A percentile compares a stretch with the other conserved stretches of the same genome.
Evolutionary conservation across 2,113 vertebrate species (phyloP).

Genomic region (Thermophis baileyi): DNA sequence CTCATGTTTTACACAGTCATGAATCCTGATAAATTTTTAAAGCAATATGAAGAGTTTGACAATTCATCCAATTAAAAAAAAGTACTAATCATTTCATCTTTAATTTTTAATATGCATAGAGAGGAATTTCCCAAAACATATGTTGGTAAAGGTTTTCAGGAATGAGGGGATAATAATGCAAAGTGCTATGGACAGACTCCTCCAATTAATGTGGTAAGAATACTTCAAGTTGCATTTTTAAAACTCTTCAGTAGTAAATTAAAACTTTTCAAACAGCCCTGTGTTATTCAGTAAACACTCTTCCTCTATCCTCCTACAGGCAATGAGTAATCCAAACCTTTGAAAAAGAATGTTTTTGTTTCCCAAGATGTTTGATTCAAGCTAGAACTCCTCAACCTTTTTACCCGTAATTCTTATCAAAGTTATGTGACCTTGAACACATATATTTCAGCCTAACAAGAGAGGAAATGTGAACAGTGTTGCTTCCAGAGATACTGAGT

Average conservation of each 20-base stretch:
- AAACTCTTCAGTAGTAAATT: constrained; percentile 28
- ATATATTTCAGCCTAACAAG: background rate
- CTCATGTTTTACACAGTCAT: constrained; percentile 1
- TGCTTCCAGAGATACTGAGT: background rate
- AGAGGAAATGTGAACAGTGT: background rate
- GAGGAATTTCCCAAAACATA: constrained; percentile 17
- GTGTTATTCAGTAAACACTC: constrained; percentile 28
- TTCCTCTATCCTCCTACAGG: constrained; percentile 18
- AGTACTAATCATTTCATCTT: constrained; percentile 13
- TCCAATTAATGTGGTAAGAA: background rate
- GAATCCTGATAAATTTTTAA: constrained; percentile 7
- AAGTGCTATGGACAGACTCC: background rate
- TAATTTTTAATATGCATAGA: constrained; percentile 24
- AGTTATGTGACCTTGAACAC: constrained; percentile 6
- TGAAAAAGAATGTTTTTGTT: constrained; percentile 6
- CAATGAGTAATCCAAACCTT: constrained; percentile 29
- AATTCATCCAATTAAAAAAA: constrained; percentile 20
- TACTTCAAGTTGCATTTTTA: constrained; percentile 16
- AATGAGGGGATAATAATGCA: constrained; percentile 21
- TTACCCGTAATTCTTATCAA: background rate
- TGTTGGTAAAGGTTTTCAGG: constrained; percentile 16
- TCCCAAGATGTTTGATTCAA: background rate
- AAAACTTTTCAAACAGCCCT: constrained; percentile 38
- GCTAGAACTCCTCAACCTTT: background rate
- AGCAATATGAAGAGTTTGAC: background rate